These are phyloP conservation scores for Augochlorella aurata DNA, from an alignment of 2,888 invertebrate genomes.

Conservation along the genomic window DNA sequence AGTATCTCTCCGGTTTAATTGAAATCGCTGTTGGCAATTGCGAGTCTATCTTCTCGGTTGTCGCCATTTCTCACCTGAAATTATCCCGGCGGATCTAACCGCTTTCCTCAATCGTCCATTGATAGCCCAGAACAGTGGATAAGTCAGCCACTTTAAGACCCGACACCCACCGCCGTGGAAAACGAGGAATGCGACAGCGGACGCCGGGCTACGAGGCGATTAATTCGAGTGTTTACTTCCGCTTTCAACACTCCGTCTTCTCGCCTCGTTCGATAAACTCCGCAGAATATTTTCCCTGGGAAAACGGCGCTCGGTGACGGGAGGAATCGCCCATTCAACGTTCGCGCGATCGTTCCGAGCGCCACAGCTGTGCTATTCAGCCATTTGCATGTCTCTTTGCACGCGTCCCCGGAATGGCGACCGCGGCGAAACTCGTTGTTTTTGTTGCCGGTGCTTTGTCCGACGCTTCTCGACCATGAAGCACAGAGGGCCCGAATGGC, in stretches of 20 bases:
- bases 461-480: conserved; percentile 44
- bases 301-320: conserved; percentile 9
- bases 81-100: not conserved
- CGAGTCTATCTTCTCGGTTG: not conserved
- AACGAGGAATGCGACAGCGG: not conserved
- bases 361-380: conserved; percentile 39
- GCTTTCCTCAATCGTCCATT: not conserved
- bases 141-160: not conserved
- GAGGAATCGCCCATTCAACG: conserved; percentile 41
- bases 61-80: not conserved
- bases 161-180: not conserved
- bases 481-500: conserved; percentile 29
- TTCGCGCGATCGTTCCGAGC: conserved; percentile 30
- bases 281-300: conserved; percentile 16
- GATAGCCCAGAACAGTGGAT: conserved; percentile 1
- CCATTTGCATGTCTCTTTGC: conserved; percentile 60
- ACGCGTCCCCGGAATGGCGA: conserved; percentile 39
- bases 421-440: conserved; percentile 40
- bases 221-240: conserved; percentile 30
- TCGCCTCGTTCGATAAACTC: conserved; percentile 9
- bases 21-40: not conserved
- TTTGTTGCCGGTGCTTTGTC: conserved; percentile 40
- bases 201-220: conserved; percentile 12
- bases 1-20: not conserved
- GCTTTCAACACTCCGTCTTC: conserved; percentile 21